phyloP scores from a whole-genome alignment of 2,797 vertebrate genomes.

The Fratercula arctica region DNA sequence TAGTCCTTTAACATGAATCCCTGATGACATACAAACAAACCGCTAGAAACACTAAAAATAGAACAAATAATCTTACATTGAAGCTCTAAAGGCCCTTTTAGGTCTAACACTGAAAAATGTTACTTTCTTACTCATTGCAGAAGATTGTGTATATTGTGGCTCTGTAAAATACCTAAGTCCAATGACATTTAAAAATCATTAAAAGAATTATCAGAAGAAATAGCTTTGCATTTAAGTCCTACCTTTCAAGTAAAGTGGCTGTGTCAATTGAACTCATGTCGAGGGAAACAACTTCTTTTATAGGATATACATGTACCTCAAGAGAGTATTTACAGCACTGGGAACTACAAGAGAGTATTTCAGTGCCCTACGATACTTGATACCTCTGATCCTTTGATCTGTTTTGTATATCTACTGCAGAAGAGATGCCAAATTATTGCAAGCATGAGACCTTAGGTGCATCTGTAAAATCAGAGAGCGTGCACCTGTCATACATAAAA shows the following conservation, averaged over 20 bases:
- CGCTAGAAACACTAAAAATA: neutral
- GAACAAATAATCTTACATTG: neutral
- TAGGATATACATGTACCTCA: neutral
- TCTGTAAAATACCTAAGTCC: neutral
- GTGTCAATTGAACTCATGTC: neutral
- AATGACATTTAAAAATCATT: neutral
- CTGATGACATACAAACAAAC: neutral
- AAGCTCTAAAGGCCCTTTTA: fast-evolving
- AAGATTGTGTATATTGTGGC: neutral
- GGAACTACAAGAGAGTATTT: conserved; percentile 22
- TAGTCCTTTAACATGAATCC: neutral
- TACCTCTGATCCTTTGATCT: conserved; percentile 50
- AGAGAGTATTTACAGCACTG: conserved; percentile 21
- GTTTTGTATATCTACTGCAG: neutral
- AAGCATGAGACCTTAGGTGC: neutral
- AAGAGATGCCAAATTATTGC: conserved; percentile 41
- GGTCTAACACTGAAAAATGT: neutral
- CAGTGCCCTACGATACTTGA: neutral
- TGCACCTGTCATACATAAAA: conserved; percentile 23
- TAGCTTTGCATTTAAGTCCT: neutral
- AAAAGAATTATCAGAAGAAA: neutral
- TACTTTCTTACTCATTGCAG: neutral
- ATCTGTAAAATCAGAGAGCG: conserved; percentile 5
- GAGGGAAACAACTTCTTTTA: neutral
- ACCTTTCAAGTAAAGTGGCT: neutral